Conservation (phyloP, 2,888 invertebrate genomes). For the Iselma pallidipennis region DNA sequence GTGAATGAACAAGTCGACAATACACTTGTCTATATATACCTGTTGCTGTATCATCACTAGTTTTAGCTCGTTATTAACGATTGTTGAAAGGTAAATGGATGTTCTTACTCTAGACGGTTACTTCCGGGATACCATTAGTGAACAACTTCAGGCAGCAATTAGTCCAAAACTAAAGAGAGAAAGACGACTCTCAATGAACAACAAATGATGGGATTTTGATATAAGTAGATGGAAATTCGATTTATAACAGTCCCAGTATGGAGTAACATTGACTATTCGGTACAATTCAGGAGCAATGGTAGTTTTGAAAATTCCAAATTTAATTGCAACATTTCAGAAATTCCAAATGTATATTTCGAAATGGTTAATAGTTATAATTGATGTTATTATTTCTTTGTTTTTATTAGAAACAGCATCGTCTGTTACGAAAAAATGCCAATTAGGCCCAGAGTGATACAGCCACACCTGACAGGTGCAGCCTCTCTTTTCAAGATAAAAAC, state of each 20-base stretch:
- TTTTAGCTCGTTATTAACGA: constrained; percentile 25
- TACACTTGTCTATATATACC: constrained; percentile 18
- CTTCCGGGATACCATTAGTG: constrained; percentile 34
- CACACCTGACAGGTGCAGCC: constrained; percentile 1
- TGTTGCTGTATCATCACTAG: constrained; percentile 20
- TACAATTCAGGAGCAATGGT: too few relatives aligned
- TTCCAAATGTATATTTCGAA: too few relatives aligned
- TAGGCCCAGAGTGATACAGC: background rate
- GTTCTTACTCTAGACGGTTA: constrained; percentile 25
- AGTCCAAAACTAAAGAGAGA: too few relatives aligned
- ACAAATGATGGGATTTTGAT: background rate
- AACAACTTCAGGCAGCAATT: constrained; percentile 36
- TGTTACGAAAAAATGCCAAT: background rate
- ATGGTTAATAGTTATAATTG: background rate
- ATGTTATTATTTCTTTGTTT: background rate
- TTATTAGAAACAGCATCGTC: background rate
- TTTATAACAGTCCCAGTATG: background rate
- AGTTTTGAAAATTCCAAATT: too few relatives aligned
- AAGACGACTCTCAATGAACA: background rate
- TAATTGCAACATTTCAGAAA: too few relatives aligned
- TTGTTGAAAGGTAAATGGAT: constrained; percentile 21
- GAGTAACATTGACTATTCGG: too few relatives aligned
- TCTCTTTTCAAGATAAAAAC: background rate
- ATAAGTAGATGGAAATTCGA: background rate
- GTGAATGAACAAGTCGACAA: constrained; percentile 19